Conservation (phyloP, 2,797 vertebrate species). For the Selene dorsalis region DNA sequence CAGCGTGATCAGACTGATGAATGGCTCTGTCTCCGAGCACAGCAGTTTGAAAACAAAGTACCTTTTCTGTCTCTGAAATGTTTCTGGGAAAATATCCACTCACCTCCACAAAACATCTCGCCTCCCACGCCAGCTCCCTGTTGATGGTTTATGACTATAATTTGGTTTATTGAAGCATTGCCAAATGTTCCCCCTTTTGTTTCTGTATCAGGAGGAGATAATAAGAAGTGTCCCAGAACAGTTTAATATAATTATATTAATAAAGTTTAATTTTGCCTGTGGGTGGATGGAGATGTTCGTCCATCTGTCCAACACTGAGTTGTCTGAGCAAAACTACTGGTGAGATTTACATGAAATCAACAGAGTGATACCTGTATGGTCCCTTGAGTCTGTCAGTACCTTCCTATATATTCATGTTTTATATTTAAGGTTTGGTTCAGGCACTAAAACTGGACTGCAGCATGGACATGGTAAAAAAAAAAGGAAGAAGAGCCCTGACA, state of each 20-base stretch:
- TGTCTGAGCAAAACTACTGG: background rate
- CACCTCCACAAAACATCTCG: conserved; percentile 21
- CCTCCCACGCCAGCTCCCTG: background rate
- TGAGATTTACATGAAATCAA: background rate
- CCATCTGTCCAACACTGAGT: background rate
- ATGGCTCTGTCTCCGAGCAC: conserved; percentile 22
- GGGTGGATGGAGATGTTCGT: background rate
- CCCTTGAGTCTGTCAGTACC: too few relatives aligned
- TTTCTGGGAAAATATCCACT: conserved; percentile 21
- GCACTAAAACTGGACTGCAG: too few relatives aligned
- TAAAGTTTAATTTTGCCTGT: background rate
- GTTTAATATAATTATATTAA: background rate
- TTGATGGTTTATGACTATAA: background rate
- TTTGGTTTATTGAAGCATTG: background rate
- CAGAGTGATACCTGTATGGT: background rate
- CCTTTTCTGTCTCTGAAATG: conserved; percentile 12
- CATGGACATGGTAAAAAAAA: too few relatives aligned
- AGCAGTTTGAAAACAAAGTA: conserved; percentile 10
- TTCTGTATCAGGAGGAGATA: conserved; percentile 11
- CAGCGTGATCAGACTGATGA: conserved; percentile 25
- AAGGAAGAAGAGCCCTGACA: too few relatives aligned
- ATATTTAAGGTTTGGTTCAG: too few relatives aligned
- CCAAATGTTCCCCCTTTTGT: conserved; percentile 3
- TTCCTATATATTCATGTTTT: too few relatives aligned
- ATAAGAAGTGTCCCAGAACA: background rate